phyloP scores from a whole-genome alignment of 2,797 vertebrate species.

The Anguilla marmorata region DNA sequence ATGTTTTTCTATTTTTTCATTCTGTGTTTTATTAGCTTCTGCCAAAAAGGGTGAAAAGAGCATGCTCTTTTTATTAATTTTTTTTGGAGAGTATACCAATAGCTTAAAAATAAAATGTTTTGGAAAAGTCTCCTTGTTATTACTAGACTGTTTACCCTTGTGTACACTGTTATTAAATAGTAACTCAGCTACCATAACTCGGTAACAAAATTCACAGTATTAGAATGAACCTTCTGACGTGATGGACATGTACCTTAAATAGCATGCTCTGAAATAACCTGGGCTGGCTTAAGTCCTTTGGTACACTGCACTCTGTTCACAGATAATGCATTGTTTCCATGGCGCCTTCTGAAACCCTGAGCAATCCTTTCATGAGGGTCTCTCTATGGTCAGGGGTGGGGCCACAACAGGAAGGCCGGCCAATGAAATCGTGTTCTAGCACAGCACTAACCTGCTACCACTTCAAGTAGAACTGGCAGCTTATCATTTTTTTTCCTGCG shows the following conservation, averaged over 20 bases:
- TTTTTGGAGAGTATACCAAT: constrained; percentile 34
- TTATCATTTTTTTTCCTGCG: background rate
- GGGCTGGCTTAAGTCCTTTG: background rate
- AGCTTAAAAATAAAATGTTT: constrained; percentile 33
- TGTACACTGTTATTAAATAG: constrained; percentile 38
- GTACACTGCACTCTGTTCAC: background rate
- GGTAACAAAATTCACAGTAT: constrained; percentile 8
- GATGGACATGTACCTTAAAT: constrained; percentile 46
- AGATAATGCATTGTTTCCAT: constrained; percentile 51
- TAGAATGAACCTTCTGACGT: constrained; percentile 45
- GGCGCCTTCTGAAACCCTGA: constrained; percentile 27
- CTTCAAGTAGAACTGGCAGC: background rate
- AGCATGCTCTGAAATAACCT: constrained; percentile 49
- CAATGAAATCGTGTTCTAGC: background rate
- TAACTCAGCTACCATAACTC: background rate
- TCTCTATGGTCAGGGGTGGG: background rate
- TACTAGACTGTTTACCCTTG: constrained; percentile 51
- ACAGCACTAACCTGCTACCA: background rate
- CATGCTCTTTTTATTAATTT: constrained; percentile 6
- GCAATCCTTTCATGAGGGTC: constrained; percentile 27
- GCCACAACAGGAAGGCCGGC: background rate
- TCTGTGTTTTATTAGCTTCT: constrained; percentile 54
- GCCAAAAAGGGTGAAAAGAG: constrained; percentile 26
- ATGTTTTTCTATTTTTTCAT: constrained; percentile 45
- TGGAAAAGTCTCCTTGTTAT: constrained; percentile 48